Evolutionary conservation across 1,140 invertebrate genomes (phyloP).

Genomic region (Drosophila baimaii): DNA sequence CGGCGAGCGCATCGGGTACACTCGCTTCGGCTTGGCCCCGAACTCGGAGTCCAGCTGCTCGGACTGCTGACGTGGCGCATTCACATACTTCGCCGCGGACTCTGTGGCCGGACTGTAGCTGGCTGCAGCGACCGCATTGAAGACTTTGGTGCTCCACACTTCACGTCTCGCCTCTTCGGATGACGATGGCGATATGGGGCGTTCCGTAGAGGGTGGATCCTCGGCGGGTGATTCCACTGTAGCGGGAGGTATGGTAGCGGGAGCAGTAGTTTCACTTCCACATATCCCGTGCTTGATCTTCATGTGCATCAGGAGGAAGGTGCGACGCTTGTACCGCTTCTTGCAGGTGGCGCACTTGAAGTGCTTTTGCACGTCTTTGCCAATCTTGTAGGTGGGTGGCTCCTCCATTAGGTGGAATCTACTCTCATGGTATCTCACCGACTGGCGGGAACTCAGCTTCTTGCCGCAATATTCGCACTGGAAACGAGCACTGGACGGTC

Average conservation of each 20-base stretch:
- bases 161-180: background rate
- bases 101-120: slow-evolving; percentile 50
- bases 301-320: slow-evolving; percentile 34
- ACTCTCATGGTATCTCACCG: slow-evolving; percentile 19
- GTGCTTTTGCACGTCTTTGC: background rate
- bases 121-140: slow-evolving; percentile 55
- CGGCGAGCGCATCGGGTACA: slow-evolving; percentile 53
- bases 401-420: slow-evolving; percentile 1
- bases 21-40: slow-evolving; percentile 21
- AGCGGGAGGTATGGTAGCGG: background rate
- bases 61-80: slow-evolving; percentile 11
- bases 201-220: background rate
- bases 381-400: background rate
- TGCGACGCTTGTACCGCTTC: slow-evolving; percentile 36
- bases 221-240: background rate
- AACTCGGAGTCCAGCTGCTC: slow-evolving; percentile 3
- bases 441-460: slow-evolving; percentile 18
- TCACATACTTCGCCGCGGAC: slow-evolving; percentile 29
- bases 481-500: background rate
- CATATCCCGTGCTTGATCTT: slow-evolving; percentile 25
- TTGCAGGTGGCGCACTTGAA: slow-evolving; percentile 33
- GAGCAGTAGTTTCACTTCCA: background rate
- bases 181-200: background rate
- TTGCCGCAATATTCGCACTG: slow-evolving; percentile 19
- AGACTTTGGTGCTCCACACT: slow-evolving; percentile 44